A percentile compares a stretch with the other conserved stretches of the same genome.
Conservation (phyloP, 2,888 invertebrate genomes). For the Eupeodes latifasciatus region DNA sequence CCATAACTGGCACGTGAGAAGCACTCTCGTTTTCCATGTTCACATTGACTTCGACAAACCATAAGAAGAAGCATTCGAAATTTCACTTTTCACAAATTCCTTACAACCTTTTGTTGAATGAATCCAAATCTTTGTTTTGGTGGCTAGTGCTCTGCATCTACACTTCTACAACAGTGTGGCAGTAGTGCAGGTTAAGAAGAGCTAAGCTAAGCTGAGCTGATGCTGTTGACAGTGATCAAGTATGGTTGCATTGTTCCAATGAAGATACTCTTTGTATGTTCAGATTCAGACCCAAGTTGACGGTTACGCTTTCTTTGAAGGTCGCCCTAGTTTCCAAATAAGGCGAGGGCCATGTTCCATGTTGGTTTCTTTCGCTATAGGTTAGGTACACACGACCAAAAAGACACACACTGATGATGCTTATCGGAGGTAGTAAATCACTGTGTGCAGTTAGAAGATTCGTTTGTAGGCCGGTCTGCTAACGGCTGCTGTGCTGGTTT, state of each 20-base stretch:
- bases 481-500: conserved; percentile 15
- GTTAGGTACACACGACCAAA: background rate
- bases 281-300: conserved; percentile 31
- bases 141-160: background rate
- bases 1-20: conserved; percentile 72
- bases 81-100: conserved; percentile 56
- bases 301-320: conserved; percentile 75
- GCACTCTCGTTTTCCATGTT: conserved; percentile 69
- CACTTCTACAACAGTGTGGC: background rate
- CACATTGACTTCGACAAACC: conserved; percentile 10
- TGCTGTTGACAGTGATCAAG: conserved; percentile 69
- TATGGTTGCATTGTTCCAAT: conserved; percentile 64
- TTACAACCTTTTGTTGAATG: conserved; percentile 56
- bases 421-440: conserved; percentile 63
- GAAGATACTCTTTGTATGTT: background rate
- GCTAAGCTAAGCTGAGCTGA: background rate
- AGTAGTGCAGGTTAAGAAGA: conserved; percentile 48
- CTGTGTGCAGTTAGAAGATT: conserved; percentile 57
- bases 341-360: conserved; percentile 50
- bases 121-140: conserved; percentile 29
- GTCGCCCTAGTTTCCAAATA: conserved; percentile 73
- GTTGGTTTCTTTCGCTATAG: conserved; percentile 36
- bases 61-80: conserved; percentile 30
- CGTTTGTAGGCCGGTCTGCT: conserved; percentile 24
- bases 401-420: conserved; percentile 24